These are phyloP conservation scores for Aricia artaxerxes DNA, from an alignment of 2,888 invertebrate species.

Conservation along the genomic window DNA sequence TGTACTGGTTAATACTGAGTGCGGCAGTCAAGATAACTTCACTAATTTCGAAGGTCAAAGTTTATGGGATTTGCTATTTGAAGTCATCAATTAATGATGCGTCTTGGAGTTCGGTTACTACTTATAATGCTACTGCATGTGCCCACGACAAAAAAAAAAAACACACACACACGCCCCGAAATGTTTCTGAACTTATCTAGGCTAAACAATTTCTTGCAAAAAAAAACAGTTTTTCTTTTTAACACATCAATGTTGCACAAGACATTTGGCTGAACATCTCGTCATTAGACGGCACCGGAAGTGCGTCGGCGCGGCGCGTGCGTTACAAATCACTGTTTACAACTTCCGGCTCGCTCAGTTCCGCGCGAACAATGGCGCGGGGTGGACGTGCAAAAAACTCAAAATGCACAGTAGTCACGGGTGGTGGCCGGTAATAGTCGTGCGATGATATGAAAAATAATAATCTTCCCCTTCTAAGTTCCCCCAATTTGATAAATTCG, in stretches of 20 bases:
- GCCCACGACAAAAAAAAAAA: too few species aligned
- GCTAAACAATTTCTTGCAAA: background rate
- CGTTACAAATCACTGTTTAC: slow-evolving; percentile 82
- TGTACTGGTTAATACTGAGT: too few species aligned
- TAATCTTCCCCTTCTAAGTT: slow-evolving; percentile 63
- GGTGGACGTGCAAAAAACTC: slow-evolving; percentile 60
- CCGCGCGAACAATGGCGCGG: slow-evolving; percentile 53
- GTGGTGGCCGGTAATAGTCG: slow-evolving; percentile 66
- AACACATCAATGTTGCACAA: slow-evolving; percentile 28
- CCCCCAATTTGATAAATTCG: slow-evolving; percentile 37
- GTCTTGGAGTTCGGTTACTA: too few species aligned
- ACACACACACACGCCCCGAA: too few species aligned
- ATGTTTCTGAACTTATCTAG: too few species aligned
- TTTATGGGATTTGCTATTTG: too few species aligned
- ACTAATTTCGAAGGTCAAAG: too few species aligned
- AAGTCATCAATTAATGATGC: too few species aligned
- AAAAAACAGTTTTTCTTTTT: background rate
- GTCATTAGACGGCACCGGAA: slow-evolving; percentile 75
- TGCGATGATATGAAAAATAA: slow-evolving; percentile 76
- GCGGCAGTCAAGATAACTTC: too few species aligned
- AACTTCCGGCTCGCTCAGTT: slow-evolving; percentile 74
- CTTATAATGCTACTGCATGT: too few species aligned
- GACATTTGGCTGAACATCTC: slow-evolving; percentile 45
- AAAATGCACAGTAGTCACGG: slow-evolving; percentile 63
- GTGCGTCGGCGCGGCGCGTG: slow-evolving; percentile 77